Evolutionary conservation across 2,797 vertebrate species (phyloP).

Genomic region (Pangasius mekongensis): DNA sequence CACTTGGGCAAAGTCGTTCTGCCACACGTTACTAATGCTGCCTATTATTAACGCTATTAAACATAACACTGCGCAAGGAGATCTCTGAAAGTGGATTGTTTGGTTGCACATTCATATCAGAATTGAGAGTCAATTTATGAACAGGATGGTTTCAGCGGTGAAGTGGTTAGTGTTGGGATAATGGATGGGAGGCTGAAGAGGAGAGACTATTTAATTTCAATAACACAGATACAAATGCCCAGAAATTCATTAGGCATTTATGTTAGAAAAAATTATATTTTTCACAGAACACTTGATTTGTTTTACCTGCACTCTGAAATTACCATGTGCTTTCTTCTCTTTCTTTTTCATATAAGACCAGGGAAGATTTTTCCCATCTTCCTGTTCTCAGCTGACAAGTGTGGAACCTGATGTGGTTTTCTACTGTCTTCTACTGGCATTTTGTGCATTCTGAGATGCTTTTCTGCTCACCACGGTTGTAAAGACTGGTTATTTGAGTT

Average conservation of each 20-base stretch:
- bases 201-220: constrained; percentile 51
- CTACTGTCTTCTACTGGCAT: not conserved
- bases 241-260: constrained; percentile 35
- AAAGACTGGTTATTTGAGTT: not conserved
- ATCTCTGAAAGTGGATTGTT: constrained; percentile 76
- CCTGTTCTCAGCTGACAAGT: not conserved
- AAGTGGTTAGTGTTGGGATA: constrained; percentile 65
- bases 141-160: constrained; percentile 65
- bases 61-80: constrained; percentile 74
- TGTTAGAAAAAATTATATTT: constrained; percentile 24
- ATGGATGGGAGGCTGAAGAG: constrained; percentile 66
- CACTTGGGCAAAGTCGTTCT: constrained; percentile 69
- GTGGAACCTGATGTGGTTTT: not conserved
- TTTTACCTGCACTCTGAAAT: not conserved
- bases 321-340: not conserved
- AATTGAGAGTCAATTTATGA: constrained; percentile 75
- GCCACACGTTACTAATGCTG: constrained; percentile 68
- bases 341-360: not conserved
- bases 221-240: constrained; percentile 42
- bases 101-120: constrained; percentile 69
- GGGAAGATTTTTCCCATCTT: not conserved
- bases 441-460: not conserved
- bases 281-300: constrained; percentile 2
- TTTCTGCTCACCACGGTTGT: not conserved
- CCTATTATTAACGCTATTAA: constrained; percentile 79